Evolutionary conservation across 2,113 vertebrate species (phyloP), one percentile per base, ranked within the genome.

Genomic region (Festucalex cinctus): DNA sequence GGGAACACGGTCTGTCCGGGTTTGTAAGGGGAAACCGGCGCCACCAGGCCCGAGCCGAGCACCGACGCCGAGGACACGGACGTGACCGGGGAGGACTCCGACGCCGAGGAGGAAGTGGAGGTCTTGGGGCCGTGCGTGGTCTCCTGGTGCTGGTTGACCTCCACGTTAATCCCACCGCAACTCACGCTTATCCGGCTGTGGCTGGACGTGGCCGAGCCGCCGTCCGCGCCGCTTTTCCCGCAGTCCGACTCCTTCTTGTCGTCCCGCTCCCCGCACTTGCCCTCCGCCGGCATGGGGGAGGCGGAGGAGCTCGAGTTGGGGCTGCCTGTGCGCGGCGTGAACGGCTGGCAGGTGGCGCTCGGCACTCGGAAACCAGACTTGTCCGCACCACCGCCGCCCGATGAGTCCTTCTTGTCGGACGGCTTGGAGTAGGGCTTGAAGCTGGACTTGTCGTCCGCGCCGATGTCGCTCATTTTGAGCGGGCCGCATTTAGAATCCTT

Each of bases 301-400:
- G 95, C 92, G 72, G 97, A 92, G 83, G 94, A 92, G 90, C 94
- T 93, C 88, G 97, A 99, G 89, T 93, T 95, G 32, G 96, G 96
- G 89, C 96, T 99, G 93, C 96, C 96, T 88, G 97, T 98, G 93
- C 97, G 94, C 88, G 97, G 97, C 80, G 97, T 99, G 72, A 99
- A 99, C 69, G 97, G 97, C 94, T 97, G 97, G 91, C 97, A 99
- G 95, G 97, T 97, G 95, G 97, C 97, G 95, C 97, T 99, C 93
- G 96, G 97, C 89, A 99, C 97, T 85, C 97, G 97, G 93, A 98
- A 99, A 94, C 97, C 96, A 84, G 95, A 94, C 78, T 99, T 99
- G 88, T 98, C 97, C 70, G 60, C 39, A 3, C 93, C 92, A 65
- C 91, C 85, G 46, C 16, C 24, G n/a, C 44, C 28, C 17, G 93